Percentiles rank a stretch among this genome's conserved stretches.
phyloP scores from a whole-genome alignment of 2,797 vertebrate species.

The Falco rusticolus region DNA sequence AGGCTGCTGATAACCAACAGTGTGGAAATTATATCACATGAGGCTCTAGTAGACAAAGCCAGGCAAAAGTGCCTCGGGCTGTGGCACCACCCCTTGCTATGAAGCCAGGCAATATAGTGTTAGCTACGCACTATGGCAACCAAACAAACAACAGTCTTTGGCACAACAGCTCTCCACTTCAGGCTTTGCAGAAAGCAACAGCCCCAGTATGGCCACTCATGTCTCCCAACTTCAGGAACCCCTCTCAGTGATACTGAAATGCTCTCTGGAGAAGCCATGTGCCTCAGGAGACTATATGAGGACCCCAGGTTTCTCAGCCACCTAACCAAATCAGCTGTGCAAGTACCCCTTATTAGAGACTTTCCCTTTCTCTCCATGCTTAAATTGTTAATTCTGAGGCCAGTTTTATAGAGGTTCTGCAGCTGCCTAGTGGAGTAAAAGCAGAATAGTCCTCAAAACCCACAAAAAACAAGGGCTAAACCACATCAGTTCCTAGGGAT shows the following conservation, averaged over 20 bases:
- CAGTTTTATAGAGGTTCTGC: background rate
- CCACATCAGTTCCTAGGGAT: background rate
- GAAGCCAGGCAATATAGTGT: conserved; percentile 38
- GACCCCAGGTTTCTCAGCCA: background rate
- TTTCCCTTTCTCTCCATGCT: background rate
- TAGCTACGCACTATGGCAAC: conserved; percentile 42
- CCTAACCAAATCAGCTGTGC: background rate
- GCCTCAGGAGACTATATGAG: background rate
- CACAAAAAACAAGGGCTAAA: background rate
- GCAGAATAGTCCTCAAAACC: background rate
- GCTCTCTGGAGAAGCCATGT: background rate
- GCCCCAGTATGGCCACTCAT: background rate
- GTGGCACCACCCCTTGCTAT: conserved; percentile 30
- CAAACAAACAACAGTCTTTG: conserved; percentile 52
- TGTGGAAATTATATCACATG: conserved; percentile 55
- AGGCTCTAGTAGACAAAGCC: conserved; percentile 8
- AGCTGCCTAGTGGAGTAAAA: background rate
- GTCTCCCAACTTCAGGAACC: background rate
- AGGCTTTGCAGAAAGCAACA: conserved; percentile 31
- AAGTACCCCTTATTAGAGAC: background rate
- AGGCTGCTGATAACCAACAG: conserved; percentile 50
- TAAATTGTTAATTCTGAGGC: background rate
- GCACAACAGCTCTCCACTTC: background rate
- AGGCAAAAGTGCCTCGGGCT: conserved; percentile 17
- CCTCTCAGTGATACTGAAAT: background rate